Evolutionary conservation across 2,113 vertebrate genomes (phyloP).

Genomic region (Rattus rattus): DNA sequence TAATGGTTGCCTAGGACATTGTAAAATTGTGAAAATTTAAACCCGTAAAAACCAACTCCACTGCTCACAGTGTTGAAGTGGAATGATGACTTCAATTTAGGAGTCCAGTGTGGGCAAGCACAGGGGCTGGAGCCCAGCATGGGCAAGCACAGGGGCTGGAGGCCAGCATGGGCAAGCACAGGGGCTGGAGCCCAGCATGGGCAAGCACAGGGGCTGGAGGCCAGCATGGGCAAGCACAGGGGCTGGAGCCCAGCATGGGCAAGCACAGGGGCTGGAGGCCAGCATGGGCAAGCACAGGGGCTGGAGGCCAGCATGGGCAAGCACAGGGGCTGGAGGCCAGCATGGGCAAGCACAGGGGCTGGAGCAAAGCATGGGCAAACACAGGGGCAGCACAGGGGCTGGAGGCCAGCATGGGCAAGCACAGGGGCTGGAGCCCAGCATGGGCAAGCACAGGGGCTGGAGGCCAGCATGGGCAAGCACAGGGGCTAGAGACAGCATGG

Average conservation of each 20-base stretch:
- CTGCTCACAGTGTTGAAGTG: background rate
- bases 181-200: background rate
- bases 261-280: background rate
- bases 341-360: background rate
- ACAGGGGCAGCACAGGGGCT: fast-evolving
- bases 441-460: background rate
- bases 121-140: background rate
- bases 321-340: background rate
- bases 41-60: background rate
- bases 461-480: background rate
- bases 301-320: background rate
- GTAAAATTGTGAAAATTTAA: slow-evolving; percentile 10
- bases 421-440: background rate
- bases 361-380: background rate
- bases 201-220: background rate
- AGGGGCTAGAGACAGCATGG: too few relatives aligned
- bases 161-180: too few relatives aligned
- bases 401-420: background rate
- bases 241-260: too few relatives aligned
- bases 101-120: background rate
- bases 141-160: background rate
- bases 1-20: background rate
- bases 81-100: background rate
- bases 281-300: background rate
- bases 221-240: background rate